Evolutionary conservation across 2,888 invertebrate species (phyloP), one percentile per base, ranked within the genome.

Genomic region (Eucriotettix oculatus): DNA sequence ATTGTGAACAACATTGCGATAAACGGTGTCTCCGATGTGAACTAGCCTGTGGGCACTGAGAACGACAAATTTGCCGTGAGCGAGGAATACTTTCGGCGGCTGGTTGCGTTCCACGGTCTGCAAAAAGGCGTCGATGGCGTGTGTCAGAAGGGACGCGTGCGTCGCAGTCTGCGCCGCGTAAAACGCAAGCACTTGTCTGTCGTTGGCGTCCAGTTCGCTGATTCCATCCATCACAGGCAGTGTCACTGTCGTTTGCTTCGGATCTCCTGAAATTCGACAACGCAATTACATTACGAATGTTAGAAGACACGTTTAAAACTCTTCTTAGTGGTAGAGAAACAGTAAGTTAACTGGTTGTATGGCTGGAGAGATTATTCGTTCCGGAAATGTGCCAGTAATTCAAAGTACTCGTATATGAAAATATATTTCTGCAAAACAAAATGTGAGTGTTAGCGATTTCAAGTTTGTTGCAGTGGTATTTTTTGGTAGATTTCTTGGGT

Each of bases 21-120:
- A 87, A 42, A 96, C 88, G 57, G 90, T 92, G 75, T 97, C 96
- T 58, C 95, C 95, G 63, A 95, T 94, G 71, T 91, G 89, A 17
- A 97, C 91, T 69, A 97, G 79, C 72, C 94, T 86, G 71, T 96
- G 95, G 41, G 94, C 95, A 71, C 90, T 90, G 57, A 97, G 79
- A 44, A 96, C 90, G 11, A 97, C 93, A 73, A 93, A 93, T 73
- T 96, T 96, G 58, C 92, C 90, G 71, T 94, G 90, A 14, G 92
- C 91, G 58, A 96, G 85, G 73, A 95, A 95, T 64, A 86, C 62
- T 74, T 91, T 90, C 0, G 97, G 96, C 52, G 94, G 93, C 71
- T 94, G 91, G 69, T 93, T 94, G 73, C 87, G 88, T 69, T 93
- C 92, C 52, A 97, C 89, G 9, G 92, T 90, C 68, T 87, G 82